Evolutionary conservation across 2,888 invertebrate genomes (phyloP), one percentile per base, ranked within the genome.

Genomic region (Esperia sulphurella): DNA sequence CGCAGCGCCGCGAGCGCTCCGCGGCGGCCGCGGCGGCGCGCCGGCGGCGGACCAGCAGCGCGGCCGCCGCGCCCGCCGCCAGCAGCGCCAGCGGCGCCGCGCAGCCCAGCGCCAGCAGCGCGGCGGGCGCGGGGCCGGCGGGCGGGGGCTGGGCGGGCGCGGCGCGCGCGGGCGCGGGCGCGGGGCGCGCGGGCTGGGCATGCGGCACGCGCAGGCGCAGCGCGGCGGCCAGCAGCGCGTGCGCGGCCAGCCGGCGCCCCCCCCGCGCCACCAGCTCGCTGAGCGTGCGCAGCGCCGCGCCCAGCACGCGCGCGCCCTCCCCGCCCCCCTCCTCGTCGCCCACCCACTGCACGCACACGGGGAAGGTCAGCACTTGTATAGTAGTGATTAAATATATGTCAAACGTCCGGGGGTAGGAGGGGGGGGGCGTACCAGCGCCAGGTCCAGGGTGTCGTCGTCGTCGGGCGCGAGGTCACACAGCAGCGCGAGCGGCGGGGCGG

Each of bases 391-490:
- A n/a, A n/a, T n/a, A n/a, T n/a, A n/a, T n/a, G n/a, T n/a, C n/a
- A n/a, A n/a, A n/a, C n/a, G n/a, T n/a, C n/a, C 8, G 37, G 1
- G 30, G 9, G 33, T 3, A 33, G 33, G 33, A n/a, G 35, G 35
- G 35, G n/a, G n/a, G n/a, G n/a, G 10, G 35, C n/a, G 9, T 78
- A 96, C 96, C 91, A 96, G 83, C 33, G 97, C 95, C 46, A 97
- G 94, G 79, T 97, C 96, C 43, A 97, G 91, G 8, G 96, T 94
- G 71, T 96, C 95, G 63, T 95, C 95, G 58, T 94, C 94, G 43
- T 93, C 94, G 8, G 92, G 90, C 61, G 96, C 95, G 37, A 96
- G 85, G 70, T 96, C 96, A 73, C 97, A 97, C n/a, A 97, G 91
- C 41, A 97, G 88, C 46, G 95, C 94, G 5, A 97, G 87, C 49